Conservation (phyloP, 2,797 vertebrate species). For the Myotis findleyi region DNA sequence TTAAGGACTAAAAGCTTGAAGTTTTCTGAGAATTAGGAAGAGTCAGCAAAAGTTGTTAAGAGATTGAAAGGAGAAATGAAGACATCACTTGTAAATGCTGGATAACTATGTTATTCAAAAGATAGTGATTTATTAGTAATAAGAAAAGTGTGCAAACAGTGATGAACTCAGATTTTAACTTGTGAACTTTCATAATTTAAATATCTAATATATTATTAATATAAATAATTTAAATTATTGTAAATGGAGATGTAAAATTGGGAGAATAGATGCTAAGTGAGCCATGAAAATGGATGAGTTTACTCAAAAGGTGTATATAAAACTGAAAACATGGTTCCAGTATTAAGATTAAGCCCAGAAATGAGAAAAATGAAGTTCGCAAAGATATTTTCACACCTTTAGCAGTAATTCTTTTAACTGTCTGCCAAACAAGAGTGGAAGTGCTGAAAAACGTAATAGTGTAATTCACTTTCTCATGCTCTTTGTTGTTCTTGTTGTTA, state of each 20-base stretch:
- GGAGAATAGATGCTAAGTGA: background rate
- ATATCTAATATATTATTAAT: background rate
- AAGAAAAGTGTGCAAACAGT: background rate
- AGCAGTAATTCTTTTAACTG: slow-evolving; percentile 3
- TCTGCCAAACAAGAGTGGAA: background rate
- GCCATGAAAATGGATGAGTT: background rate
- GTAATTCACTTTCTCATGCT: background rate
- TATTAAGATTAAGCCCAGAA: background rate
- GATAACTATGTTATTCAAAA: background rate
- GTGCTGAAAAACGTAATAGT: background rate
- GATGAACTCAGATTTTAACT: background rate
- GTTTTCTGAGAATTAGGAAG: background rate
- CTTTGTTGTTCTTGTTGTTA: background rate
- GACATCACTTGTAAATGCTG: background rate
- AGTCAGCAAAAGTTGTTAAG: background rate
- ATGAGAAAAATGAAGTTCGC: background rate
- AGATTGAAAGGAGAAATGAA: background rate
- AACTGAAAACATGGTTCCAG: background rate
- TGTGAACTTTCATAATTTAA: slow-evolving; percentile 31
- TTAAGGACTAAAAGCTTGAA: background rate
- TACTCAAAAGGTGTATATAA: background rate
- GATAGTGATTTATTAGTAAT: background rate
- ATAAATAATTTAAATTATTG: background rate
- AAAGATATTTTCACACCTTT: slow-evolving; percentile 1
- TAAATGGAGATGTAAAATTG: background rate